Base-by-base conservation (phyloP, 2,888 invertebrate species). In the Ypsolopha sequella region DNA sequence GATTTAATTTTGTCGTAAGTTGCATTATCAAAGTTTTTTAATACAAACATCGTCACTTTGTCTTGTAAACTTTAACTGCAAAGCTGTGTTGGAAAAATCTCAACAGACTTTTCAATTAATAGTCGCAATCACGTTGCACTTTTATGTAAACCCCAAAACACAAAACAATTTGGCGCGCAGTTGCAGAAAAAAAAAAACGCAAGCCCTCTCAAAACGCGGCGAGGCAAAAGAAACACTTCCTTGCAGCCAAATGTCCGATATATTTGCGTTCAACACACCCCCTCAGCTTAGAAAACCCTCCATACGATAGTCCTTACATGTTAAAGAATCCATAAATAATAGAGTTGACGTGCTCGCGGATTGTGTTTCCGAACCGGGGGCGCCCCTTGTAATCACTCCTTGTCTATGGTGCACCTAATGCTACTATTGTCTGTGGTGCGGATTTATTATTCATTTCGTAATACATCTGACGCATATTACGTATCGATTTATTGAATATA, bases 301-400 rank as follows among this genome's bases (percentile, higher is more conserved):
- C 69, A 68, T 68, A 64, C 74, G 62, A 73, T 63, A 66, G 74
- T 74, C 77, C 85, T 85, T 81, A 82, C 84, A 80, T 85, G 86
- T 85, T 85, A 79, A 85, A 85, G 86, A 86, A 85, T 81, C 86
- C 86, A 84, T 86, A 82, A 86, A 85, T 86, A 86, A 85, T 86
- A 85, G 76, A 86, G 80, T 85, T 84, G 85, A 81, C 85, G 85
- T 76, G 73, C 65, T 59, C 68, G 64, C 68, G 80, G 80, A 81
- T 81, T 81, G 76, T 79, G 75, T 80, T 79, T 75, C 80, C 9
- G 61, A 58, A 59, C 63, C 63, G 64, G 55, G 58, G 60, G 60
- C 62, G 56, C 62, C 59, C 60, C 62, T 57, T 64, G 67, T 68
- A 70, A 69, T 68, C 66, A 61, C 65, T 68, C 65, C 78, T 80